Conservation (phyloP, 1,140 invertebrate genomes). For the Venustaconcha ellipsiformis region DNA sequence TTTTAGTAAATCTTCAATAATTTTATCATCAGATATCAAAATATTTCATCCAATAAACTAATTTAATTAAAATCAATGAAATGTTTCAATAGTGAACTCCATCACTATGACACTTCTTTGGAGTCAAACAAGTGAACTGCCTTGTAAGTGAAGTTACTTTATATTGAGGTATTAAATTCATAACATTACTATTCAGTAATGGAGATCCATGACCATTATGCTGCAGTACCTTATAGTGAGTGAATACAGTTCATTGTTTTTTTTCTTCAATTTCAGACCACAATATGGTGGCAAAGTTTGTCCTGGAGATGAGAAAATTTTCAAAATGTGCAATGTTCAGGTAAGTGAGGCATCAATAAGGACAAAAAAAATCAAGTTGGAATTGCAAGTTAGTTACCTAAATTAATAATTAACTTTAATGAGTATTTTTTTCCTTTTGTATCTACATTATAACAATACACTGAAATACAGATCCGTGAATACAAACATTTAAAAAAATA, state of each 20-base stretch:
- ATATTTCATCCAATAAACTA: too few species aligned
- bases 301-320: conserved; percentile 80
- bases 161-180: too few species aligned
- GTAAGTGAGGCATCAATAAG: conserved; percentile 29
- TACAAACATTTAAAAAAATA: too few species aligned
- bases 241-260: neutral
- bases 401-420: neutral
- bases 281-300: conserved; percentile 78
- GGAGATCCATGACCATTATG: neutral
- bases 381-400: neutral
- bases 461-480: too few species aligned
- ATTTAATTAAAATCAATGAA: neutral
- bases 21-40: too few species aligned
- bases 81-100: neutral
- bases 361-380: conserved; percentile 12
- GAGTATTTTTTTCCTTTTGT: neutral
- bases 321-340: conserved; percentile 73
- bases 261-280: conserved; percentile 64
- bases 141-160: too few species aligned
- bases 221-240: too few species aligned
- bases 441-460: neutral
- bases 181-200: too few species aligned
- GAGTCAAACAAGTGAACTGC: neutral
- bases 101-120: too few species aligned
- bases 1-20: too few species aligned